Percentiles rank a stretch among this genome's conserved stretches.
phyloP scores from a whole-genome alignment of 2,113 vertebrate genomes.

The Hemiprocne comata region DNA sequence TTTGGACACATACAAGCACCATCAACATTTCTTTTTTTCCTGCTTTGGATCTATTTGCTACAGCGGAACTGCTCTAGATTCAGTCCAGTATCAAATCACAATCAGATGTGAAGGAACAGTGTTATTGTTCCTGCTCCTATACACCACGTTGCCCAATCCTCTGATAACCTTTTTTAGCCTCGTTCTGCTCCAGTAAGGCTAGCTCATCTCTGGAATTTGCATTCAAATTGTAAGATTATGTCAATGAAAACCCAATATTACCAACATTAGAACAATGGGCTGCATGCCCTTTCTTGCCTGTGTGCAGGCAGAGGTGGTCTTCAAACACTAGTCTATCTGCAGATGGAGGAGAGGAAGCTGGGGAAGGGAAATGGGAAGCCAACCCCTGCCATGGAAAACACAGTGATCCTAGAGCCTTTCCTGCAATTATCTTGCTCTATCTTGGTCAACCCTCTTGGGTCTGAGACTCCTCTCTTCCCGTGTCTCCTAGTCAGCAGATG shows the following conservation, averaged over 20 bases:
- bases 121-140: background rate
- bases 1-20: background rate
- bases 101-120: background rate
- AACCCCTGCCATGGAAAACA: background rate
- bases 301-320: background rate
- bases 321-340: background rate
- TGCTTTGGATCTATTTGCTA: background rate
- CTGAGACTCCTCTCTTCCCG: background rate
- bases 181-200: background rate
- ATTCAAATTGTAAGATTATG: background rate
- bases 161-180: background rate
- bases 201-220: background rate
- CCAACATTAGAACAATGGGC: background rate
- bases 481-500: background rate
- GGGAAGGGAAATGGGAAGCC: background rate
- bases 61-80: background rate
- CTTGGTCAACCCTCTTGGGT: background rate
- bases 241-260: background rate
- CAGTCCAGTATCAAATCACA: conserved; percentile 7
- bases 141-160: background rate
- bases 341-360: background rate
- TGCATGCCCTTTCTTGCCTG: background rate
- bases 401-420: background rate
- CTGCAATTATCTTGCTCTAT: background rate
- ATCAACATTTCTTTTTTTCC: background rate